Conservation (phyloP, 2,797 vertebrate species). For the Ctenosaura bakeri region DNA sequence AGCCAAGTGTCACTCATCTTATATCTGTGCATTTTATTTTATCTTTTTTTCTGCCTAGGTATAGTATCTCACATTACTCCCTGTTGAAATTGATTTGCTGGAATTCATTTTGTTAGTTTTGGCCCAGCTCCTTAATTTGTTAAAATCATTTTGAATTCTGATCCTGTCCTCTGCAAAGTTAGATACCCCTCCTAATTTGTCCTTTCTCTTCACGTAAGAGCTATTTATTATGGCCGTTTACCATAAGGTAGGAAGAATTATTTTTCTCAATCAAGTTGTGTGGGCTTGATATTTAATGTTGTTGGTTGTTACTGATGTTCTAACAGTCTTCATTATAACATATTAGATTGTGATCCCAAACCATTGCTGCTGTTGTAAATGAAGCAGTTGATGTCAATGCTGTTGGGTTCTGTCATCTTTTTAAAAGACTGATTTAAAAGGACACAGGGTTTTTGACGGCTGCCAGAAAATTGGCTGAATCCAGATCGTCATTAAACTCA, state of each 20-base stretch:
- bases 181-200: too few species aligned
- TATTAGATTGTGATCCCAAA: constrained; percentile 12
- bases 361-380: constrained; percentile 14
- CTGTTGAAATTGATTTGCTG: too few species aligned
- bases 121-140: too few species aligned
- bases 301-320: background rate
- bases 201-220: background rate
- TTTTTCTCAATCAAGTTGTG: background rate
- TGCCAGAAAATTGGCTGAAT: constrained; percentile 63
- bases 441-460: constrained; percentile 66
- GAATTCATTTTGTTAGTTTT: too few species aligned
- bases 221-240: constrained; percentile 18
- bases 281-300: background rate
- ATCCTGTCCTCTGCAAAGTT: too few species aligned
- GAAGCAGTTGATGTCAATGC: constrained; percentile 7
- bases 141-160: too few species aligned
- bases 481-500: constrained; percentile 72
- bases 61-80: too few species aligned
- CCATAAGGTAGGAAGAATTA: background rate
- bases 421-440: constrained; percentile 64
- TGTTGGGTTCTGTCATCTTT: constrained; percentile 37
- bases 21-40: too few species aligned
- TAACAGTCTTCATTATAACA: constrained; percentile 41
- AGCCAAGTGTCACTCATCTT: too few species aligned
- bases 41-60: too few species aligned